Conservation (phyloP, 2,797 vertebrate species). For the Acanthurus tractus region DNA sequence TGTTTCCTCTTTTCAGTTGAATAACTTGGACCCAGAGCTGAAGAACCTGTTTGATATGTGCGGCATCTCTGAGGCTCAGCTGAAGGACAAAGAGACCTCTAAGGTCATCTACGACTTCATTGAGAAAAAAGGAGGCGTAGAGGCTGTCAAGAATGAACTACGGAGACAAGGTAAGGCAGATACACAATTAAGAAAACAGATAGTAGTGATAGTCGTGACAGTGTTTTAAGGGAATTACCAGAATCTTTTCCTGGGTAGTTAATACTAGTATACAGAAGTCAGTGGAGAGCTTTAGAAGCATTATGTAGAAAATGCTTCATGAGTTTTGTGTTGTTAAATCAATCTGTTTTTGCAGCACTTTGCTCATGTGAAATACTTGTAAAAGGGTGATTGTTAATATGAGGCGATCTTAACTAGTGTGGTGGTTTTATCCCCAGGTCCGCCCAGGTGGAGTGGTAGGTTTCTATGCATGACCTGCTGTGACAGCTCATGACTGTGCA, state of each 20-base stretch:
- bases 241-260: not conserved
- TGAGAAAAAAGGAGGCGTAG: slow-evolving; percentile 97
- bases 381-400: slow-evolving; percentile 36
- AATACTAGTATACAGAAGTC: not conserved
- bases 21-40: slow-evolving; percentile 98
- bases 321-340: not conserved
- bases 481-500: slow-evolving; percentile 67
- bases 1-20: slow-evolving; percentile 85
- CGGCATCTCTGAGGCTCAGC: slow-evolving; percentile 97
- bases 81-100: slow-evolving; percentile 98
- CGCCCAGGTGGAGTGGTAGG: slow-evolving; percentile 91
- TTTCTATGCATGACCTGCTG: slow-evolving; percentile 80
- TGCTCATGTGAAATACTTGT: slow-evolving; percentile 9
- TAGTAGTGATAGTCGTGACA: too few species aligned
- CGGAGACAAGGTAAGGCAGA: slow-evolving; percentile 91
- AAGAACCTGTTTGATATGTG: slow-evolving; percentile 97
- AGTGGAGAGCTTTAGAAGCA: not conserved
- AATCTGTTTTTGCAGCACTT: not conserved
- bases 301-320: not conserved
- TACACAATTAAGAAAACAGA: not conserved
- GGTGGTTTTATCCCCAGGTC: slow-evolving; percentile 87
- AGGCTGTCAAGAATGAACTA: slow-evolving; percentile 96
- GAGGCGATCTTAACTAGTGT: slow-evolving; percentile 60
- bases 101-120: slow-evolving; percentile 99
- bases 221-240: not conserved